These are phyloP conservation scores for Anas georgica DNA, from an alignment of 2,797 vertebrate genomes.

Conservation along the genomic window DNA sequence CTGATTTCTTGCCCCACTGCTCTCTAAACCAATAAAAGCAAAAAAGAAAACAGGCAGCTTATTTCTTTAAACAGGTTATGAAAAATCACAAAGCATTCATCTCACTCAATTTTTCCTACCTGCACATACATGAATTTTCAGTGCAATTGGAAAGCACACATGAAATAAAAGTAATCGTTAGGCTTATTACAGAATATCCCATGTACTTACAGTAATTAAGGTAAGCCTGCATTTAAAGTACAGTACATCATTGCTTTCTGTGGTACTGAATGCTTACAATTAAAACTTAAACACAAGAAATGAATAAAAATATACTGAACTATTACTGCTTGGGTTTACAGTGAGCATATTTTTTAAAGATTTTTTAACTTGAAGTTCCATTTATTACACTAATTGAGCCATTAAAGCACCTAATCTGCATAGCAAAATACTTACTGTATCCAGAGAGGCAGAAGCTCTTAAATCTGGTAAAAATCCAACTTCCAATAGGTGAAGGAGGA, in stretches of 20 bases:
- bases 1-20: background rate
- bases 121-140: background rate
- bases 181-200: background rate
- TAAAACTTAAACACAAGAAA: background rate
- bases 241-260: background rate
- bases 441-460: conserved; percentile 91
- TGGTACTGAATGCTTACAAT: background rate
- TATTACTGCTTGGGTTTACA: background rate
- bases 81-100: background rate
- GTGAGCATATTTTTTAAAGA: accelerated
- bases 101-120: background rate
- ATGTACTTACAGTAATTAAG: background rate
- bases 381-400: background rate
- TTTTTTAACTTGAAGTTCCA: background rate
- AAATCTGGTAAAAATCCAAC: conserved; percentile 97
- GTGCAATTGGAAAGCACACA: background rate
- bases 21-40: background rate
- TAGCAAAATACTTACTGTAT: conserved; percentile 85
- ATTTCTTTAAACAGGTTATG: background rate
- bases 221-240: background rate
- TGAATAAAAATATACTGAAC: background rate
- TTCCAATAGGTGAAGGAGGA: conserved; percentile 93
- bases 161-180: background rate
- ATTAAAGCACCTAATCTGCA: background rate
- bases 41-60: background rate